These are phyloP conservation scores for Tineola bisselliella DNA, from an alignment of 2,888 invertebrate species.

Conservation along the genomic window DNA sequence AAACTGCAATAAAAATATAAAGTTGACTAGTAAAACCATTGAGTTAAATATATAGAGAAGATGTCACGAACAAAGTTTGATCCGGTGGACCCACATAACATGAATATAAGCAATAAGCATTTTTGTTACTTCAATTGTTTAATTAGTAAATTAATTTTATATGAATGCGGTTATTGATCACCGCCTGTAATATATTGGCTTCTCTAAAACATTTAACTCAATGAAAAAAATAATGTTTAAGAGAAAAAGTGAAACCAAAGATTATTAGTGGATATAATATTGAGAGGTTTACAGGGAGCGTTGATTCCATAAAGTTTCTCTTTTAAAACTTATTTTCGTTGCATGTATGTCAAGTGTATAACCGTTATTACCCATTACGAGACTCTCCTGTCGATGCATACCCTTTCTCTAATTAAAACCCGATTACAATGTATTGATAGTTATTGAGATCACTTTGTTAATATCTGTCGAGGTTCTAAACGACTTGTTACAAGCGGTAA, in stretches of 20 bases:
- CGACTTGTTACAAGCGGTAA: not conserved
- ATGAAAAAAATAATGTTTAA: too few relatives aligned
- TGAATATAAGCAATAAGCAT: too few relatives aligned
- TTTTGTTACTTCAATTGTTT: too few relatives aligned
- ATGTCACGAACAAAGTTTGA: too few relatives aligned
- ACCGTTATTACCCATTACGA: slow-evolving; percentile 12
- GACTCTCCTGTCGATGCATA: slow-evolving; percentile 3
- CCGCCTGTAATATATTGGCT: too few relatives aligned
- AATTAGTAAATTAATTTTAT: too few relatives aligned
- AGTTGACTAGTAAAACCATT: too few relatives aligned
- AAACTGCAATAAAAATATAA: too few relatives aligned
- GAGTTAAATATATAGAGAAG: too few relatives aligned
- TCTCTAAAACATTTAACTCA: too few relatives aligned
- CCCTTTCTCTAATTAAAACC: slow-evolving; percentile 16
- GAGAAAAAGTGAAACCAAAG: not conserved
- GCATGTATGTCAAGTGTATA: slow-evolving; percentile 14
- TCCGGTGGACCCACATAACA: too few relatives aligned
- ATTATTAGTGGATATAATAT: not conserved
- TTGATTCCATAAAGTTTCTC: slow-evolving; percentile 15
- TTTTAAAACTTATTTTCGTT: slow-evolving; percentile 14
- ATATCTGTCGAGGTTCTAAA: not conserved
- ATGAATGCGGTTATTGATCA: too few relatives aligned
- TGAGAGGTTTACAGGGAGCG: not conserved
- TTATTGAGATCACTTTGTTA: not conserved
- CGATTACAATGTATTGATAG: slow-evolving; percentile 12